Evolutionary conservation across 2,113 vertebrate genomes (phyloP), one percentile per base, ranked within the genome.

Genomic region (Melozone crissalis): DNA sequence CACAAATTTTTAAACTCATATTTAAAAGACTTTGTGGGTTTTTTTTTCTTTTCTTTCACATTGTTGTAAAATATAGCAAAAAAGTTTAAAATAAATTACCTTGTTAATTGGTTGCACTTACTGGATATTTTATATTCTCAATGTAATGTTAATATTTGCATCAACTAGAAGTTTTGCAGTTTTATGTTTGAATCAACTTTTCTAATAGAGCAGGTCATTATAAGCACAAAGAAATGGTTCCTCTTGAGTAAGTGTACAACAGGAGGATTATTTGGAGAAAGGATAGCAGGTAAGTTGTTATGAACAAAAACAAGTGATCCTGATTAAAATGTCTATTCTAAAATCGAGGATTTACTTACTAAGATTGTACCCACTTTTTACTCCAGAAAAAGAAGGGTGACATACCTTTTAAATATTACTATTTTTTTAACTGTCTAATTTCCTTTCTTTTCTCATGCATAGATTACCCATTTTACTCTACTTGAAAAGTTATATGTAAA

Each of bases 151-250:
- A 87, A 74, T 96, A 88, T 90, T 96, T 96, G 67, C 51, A 88
- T 84, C n/a, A 62, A 31, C 27, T 65, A 55, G 26, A 84, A 68
- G 19, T 63, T 74, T 23, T 93, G 44, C 58, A 91, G 26, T 92
- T 97, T 79, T 77, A 47, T 33, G 19, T 89, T 95, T 82, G n/a
- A 95, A 73, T 88, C 44, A 91, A 67, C 63, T 96, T 89, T 95
- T 66, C 23, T 88, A 44, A 90, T 93, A 91, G 90, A 47, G 7
- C 19, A 62, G 14, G 31, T 88, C 35, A 93, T 92, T 84, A 87
- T 39, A 91, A 92, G 67, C 63, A 93, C 24, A 86, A 88, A 75
- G 35, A 95, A 84, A 90, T 67, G n/a, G 26, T 69, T 95, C 28
- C 31, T 84, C 43, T 90, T 92, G 54, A 85, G 39, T 85, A 82